These are phyloP conservation scores for Lampris incognitus DNA, from an alignment of 2,113 vertebrate species.

Conservation along the genomic window DNA sequence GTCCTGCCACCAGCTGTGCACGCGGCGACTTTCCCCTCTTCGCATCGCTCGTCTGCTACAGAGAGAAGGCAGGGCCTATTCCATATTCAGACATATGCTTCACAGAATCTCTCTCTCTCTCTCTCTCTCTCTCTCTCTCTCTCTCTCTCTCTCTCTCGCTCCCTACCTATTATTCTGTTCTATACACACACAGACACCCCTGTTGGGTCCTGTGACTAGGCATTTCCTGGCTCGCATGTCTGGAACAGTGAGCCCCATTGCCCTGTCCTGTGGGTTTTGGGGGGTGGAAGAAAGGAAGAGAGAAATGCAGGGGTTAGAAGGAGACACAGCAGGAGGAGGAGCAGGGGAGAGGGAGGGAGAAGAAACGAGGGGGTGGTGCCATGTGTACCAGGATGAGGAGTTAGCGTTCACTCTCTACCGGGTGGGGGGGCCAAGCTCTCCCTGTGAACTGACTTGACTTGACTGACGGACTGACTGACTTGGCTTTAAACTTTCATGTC, in stretches of 20 bases:
- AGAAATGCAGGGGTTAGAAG: conserved; percentile 18
- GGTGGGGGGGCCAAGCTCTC: conserved; percentile 55
- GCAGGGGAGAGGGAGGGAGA: conserved; percentile 30
- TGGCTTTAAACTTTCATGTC: conserved; percentile 79
- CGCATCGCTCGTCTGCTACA: conserved; percentile 53
- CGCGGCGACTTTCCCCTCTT: conserved; percentile 52
- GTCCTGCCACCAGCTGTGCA: conserved; percentile 38
- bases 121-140: conserved; percentile 10
- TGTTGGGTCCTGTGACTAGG: conserved; percentile 42
- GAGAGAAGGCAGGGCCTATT: conserved; percentile 38
- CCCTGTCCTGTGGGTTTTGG: conserved; percentile 42
- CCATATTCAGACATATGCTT: conserved; percentile 51
- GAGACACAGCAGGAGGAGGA: conserved; percentile 34
- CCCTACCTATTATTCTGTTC: too few relatives aligned
- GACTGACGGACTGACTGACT: conserved; percentile 61
- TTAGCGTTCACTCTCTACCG: conserved; percentile 50
- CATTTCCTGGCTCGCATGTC: conserved; percentile 41
- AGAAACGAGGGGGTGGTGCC: conserved; percentile 31
- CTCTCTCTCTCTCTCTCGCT: too few relatives aligned
- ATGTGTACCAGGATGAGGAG: conserved; percentile 64
- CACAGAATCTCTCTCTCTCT: conserved; percentile 25
- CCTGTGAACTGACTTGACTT: conserved; percentile 46
- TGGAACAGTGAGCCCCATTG: conserved; percentile 41
- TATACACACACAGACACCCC: conserved; percentile 2
- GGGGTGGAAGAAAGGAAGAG: conserved; percentile 29